A percentile compares a stretch with the other conserved stretches of the same genome.
Conservation (phyloP, 2,888 invertebrate species). For the Phymatocera aterrima region DNA sequence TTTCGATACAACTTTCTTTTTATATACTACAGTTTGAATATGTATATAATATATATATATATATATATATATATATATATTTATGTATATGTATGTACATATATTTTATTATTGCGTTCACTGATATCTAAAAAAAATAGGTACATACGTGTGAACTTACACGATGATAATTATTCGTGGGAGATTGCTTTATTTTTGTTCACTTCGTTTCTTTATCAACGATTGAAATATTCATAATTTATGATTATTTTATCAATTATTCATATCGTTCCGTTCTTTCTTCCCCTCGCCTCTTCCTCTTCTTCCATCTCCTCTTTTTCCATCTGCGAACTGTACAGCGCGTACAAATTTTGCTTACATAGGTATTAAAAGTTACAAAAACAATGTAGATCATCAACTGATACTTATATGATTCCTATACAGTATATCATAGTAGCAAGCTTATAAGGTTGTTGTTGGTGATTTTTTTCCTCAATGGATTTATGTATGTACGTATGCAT, state of each 20-base stretch:
- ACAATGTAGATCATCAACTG: background rate
- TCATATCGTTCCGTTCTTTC: background rate
- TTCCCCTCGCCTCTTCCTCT: background rate
- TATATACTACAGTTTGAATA: background rate
- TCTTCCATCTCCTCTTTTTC: background rate
- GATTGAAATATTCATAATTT: slow-evolving; percentile 7
- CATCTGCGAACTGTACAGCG: background rate
- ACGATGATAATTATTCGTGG: slow-evolving; percentile 1
- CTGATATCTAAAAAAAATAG: slow-evolving; percentile 31
- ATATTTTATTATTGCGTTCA: slow-evolving; percentile 10
- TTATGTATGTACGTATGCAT: background rate
- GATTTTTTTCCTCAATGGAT: background rate
- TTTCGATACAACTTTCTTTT: background rate
- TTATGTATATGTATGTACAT: too few relatives aligned
- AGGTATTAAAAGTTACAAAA: slow-evolving; percentile 12
- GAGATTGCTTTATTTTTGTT: slow-evolving; percentile 18
- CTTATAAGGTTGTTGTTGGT: slow-evolving; percentile 11
- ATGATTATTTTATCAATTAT: background rate
- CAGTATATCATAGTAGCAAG: too few relatives aligned
- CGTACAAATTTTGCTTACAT: background rate
- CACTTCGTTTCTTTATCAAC: background rate
- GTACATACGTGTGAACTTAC: slow-evolving; percentile 23
- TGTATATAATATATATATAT: too few relatives aligned
- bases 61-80: too few relatives aligned
- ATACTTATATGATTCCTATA: too few relatives aligned